Evolutionary conservation across 2,113 vertebrate genomes (phyloP).

Genomic region (Atlantisia rogersi): DNA sequence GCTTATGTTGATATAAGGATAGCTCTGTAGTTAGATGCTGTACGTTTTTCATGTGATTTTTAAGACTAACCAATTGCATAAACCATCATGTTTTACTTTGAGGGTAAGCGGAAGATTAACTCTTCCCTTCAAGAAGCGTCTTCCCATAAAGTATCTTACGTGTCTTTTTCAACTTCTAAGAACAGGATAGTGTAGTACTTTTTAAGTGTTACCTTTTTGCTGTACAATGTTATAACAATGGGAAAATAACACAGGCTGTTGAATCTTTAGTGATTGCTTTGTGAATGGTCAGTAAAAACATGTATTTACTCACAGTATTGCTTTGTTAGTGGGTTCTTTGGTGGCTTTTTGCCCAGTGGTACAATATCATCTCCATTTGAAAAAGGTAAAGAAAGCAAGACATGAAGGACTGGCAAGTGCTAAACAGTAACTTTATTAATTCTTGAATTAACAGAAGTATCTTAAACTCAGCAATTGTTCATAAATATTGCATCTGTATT

Average conservation of each 20-base stretch:
- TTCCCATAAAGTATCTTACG: background rate
- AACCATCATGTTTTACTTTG: constrained; percentile 26
- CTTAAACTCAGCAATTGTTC: background rate
- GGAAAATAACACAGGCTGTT: background rate
- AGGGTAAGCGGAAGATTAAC: background rate
- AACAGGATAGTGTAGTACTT: background rate
- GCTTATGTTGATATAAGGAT: background rate
- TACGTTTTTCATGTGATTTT: background rate
- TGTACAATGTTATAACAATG: background rate
- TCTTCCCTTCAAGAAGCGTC: background rate
- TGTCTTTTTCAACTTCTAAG: background rate
- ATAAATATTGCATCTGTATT: background rate
- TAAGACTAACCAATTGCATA: background rate
- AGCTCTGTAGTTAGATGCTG: background rate
- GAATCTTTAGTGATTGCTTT: background rate
- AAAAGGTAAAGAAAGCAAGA: background rate
- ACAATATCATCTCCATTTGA: background rate
- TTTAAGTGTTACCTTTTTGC: background rate
- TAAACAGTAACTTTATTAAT: background rate
- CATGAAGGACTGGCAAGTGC: background rate
- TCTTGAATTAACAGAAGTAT: background rate
- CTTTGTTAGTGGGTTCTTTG: background rate
- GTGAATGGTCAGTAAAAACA: background rate
- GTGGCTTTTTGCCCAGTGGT: background rate
- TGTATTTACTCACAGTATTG: background rate